Base-by-base conservation (phyloP, 2,797 vertebrate genomes). In the Melanotaenia nigrans region DNA sequence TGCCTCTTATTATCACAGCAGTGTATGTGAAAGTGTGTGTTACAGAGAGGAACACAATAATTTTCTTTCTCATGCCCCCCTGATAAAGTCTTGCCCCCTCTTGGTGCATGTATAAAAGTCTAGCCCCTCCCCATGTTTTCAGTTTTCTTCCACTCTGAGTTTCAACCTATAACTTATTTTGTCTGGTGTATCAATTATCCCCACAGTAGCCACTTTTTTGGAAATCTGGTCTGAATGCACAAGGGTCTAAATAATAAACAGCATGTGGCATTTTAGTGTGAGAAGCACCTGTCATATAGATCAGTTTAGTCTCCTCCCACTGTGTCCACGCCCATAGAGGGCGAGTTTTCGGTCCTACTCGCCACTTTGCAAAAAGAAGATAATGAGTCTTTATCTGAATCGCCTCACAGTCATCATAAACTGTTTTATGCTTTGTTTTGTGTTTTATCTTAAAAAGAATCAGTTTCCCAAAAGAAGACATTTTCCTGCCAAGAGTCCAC, bases 291-390 rank as follows among this genome's bases (percentile, higher is more conserved):
- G 42, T 35, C 30, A 56, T 30, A 51, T 22, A 68, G 35, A 14
- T 33, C 42, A 54, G 55, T 14, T 45, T 1, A 35, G 64, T 47
- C 65, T 74, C 67, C 72, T 77, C 47, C 33, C 60, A 33, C 8
- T 49, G 18, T 54, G 9, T 76, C 49, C 68, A 69, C 77, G 71
- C 62, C 68, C 68, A 75, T 11, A 76, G 59, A 79, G 63, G 66
- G 57, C 20, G 59, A 76, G 79, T 38, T 74, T 58, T 47, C 64
- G 68, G 58, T 42, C 65, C 68, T 66, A 62, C 45, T 28, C 18
- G 64, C 47, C 61, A 78, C 60, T 65, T 14, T 22, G 56, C 35
- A 68, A 53, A 61, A 57, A 56, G 22, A 59, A 56, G 22, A 71
- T 1, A 35, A 49, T 32, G 7, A 25, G 32, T 42, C 4, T 56